Evolutionary conservation across 2,888 invertebrate genomes (phyloP).

Genomic region (Prosopocoilus inquinatus): DNA sequence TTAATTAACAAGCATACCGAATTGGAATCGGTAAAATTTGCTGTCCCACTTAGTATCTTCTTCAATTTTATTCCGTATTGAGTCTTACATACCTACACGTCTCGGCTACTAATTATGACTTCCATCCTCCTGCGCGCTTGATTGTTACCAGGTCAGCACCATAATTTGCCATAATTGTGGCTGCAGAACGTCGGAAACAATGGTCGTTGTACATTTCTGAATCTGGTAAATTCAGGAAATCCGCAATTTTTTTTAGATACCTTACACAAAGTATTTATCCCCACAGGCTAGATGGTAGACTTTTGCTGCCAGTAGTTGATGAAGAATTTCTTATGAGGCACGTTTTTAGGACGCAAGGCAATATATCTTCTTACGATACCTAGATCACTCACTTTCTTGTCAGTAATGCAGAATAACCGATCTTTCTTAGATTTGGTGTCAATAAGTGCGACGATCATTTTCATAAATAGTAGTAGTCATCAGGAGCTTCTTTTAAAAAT

Average conservation of each 20-base stretch:
- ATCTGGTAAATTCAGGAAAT: slow-evolving; percentile 23
- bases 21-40: background rate
- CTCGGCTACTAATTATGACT: too few species aligned
- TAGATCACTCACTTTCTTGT: background rate
- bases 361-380: slow-evolving; percentile 6
- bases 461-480: too few species aligned
- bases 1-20: too few species aligned
- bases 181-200: slow-evolving; percentile 10
- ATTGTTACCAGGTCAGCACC: background rate
- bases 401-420: background rate
- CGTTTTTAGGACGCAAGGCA: slow-evolving; percentile 9
- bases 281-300: slow-evolving; percentile 24
- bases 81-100: background rate
- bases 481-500: too few species aligned
- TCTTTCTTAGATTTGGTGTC: background rate
- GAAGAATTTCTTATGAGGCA: slow-evolving; percentile 18
- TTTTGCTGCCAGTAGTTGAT: slow-evolving; percentile 26
- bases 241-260: slow-evolving; percentile 26
- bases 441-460: background rate
- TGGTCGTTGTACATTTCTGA: slow-evolving; percentile 28
- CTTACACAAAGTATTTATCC: slow-evolving; percentile 25
- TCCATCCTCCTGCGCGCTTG: background rate
- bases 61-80: background rate
- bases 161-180: background rate
- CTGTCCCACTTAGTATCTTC: background rate